Conservation (phyloP, 1,140 invertebrate genomes). For the Trichogramma pretiosum region DNA sequence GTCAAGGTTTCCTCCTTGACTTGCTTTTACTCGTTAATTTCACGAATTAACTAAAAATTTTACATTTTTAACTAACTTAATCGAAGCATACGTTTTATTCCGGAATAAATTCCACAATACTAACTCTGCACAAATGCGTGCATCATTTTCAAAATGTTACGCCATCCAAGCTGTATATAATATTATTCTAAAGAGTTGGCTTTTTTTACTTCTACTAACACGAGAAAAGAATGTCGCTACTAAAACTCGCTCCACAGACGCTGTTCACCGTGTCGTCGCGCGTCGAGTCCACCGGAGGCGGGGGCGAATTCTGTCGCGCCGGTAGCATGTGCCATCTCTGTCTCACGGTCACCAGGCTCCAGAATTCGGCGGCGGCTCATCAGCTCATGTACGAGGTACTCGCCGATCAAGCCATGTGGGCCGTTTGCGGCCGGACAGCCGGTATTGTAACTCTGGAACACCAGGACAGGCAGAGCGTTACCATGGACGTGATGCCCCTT, state of each 20-base stretch:
- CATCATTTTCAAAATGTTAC: too few species aligned
- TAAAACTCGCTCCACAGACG: slow-evolving; percentile 53
- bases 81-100: too few species aligned
- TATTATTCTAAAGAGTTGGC: too few species aligned
- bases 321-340: slow-evolving; percentile 80
- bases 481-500: slow-evolving; percentile 84
- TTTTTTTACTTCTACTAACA: too few species aligned
- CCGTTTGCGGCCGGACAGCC: slow-evolving; percentile 78
- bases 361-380: slow-evolving; percentile 21
- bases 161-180: too few species aligned
- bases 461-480: slow-evolving; percentile 62
- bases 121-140: too few species aligned
- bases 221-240: too few species aligned
- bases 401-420: slow-evolving; percentile 86
- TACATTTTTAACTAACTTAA: too few species aligned
- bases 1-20: too few species aligned
- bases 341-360: slow-evolving; percentile 58
- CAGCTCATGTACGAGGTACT: slow-evolving; percentile 86
- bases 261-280: slow-evolving; percentile 73
- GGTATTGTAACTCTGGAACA: slow-evolving; percentile 73
- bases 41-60: too few species aligned
- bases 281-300: slow-evolving; percentile 69
- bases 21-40: too few species aligned
- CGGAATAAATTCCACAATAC: too few species aligned
- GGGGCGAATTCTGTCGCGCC: slow-evolving; percentile 81